A percentile compares a stretch with the other conserved stretches of the same genome.
These are phyloP conservation scores for Pipistrellus pygmaeus DNA, from an alignment of 2,797 vertebrate species.

Conservation along the genomic window DNA sequence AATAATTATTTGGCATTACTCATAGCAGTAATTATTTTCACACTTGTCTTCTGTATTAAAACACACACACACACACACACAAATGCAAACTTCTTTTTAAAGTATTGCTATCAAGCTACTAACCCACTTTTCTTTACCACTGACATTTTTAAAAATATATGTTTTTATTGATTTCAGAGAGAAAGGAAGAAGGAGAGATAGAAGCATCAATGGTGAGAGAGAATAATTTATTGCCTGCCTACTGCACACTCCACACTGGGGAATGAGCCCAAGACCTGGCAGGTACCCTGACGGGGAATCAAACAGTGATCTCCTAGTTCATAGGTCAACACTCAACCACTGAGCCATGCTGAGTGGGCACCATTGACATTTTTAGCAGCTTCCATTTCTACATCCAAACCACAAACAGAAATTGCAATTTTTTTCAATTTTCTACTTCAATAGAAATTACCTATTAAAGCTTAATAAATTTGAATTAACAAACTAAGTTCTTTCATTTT, in stretches of 20 bases:
- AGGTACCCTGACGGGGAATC: too few species aligned
- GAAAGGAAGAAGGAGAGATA: too few species aligned
- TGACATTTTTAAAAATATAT: neutral
- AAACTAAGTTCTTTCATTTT: neutral
- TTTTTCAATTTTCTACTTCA: neutral
- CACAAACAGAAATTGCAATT: neutral
- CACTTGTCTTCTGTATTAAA: neutral
- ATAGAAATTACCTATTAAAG: neutral
- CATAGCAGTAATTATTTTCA: neutral
- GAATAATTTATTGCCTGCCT: too few species aligned
- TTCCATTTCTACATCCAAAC: neutral
- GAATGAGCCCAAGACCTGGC: too few species aligned
- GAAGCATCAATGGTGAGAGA: too few species aligned
- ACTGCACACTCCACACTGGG: too few species aligned
- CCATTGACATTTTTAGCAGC: neutral
- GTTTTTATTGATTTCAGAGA: too few species aligned
- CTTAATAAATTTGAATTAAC: neutral
- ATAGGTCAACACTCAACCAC: too few species aligned
- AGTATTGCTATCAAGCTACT: neutral
- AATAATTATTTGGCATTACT: neutral
- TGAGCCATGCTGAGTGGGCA: too few species aligned
- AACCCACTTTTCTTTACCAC: neutral
- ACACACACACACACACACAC: neutral
- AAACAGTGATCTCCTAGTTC: too few species aligned
- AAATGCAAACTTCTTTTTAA: neutral